Base-by-base conservation (phyloP, 2,113 vertebrate genomes). In the Hippocampus barbouri region DNA sequence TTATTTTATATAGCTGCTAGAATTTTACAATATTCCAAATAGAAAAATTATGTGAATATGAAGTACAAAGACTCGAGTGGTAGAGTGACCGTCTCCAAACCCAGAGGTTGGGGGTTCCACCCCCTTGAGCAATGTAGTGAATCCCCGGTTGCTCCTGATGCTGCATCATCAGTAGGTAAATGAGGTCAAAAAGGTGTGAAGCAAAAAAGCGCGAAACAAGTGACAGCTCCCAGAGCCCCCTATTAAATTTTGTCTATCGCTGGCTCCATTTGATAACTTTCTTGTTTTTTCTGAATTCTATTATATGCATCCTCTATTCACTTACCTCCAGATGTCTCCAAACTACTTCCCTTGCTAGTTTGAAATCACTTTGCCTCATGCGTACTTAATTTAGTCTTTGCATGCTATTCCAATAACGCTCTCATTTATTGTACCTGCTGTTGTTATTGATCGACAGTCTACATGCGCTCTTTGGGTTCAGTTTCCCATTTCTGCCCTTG, bases 51-150 rank as follows among this genome's bases (percentile, higher is more conserved):
- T 38, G 53, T 61, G 74, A 72, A 81, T 83, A 83, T 81, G 61
- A 85, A 86, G 72, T 64, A 56, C 84, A 82, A 84, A 82, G 78
- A 75, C 79, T 78, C 34, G 34, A 5, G 5, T 38, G 34, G 34
- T 38, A 6, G 34, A 38, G 34, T 38, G 34, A 6, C 34, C 34
- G 34, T 38, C 5, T 38, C 34, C 34, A 38, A 38, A 38, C 34
- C 34, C 0, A 38, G 34, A 38, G 34, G 34, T 38, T 38, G 34
- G 34, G 34, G 34, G 34, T 38, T 38, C 34, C 5, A 38, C 5
- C 34, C 34, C 34, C 34, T 38, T 6, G 5, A 38, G 34, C 34
- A 38, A 38, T 38, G 34, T 38, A 6, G 34, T 38, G 34, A 38
- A 38, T 38, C 34, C 34, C 6, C 34, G 5, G 34, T 38, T 38